Base-by-base conservation (phyloP, 2,888 invertebrate genomes). In the Polyommatus icarus region DNA sequence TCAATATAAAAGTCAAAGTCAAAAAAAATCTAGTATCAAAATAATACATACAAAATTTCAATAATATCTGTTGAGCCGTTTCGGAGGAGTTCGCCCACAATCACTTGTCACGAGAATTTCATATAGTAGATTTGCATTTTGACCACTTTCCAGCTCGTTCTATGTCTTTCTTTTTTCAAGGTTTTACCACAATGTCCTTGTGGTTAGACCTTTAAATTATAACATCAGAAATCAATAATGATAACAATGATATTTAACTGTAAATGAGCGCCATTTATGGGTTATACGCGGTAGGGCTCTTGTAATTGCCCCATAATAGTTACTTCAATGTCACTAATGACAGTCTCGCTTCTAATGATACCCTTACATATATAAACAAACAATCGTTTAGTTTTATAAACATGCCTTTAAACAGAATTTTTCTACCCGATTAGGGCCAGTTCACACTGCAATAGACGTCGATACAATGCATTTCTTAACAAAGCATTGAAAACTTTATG, bases 251-350 rank as follows among this genome's bases (percentile, higher is more conserved):
- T 59, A 59, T 59, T 59, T 20, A 59, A 59, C 20, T 10, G 10
- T 10, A 2, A 59, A 59, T 20, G 59, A 20, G 20, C 59, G 20
- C n/a, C 59, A 20, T 20, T 59, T 59, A 1, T n/a, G 20, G 20
- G 20, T n/a, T n/a, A n/a, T n/a, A 59, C 59, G 20, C 61, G 10
- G 24, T 61, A 20, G 12, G 61, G 61, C 4, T 4, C 3, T 5
- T 73, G 50, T 54, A 75, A 75, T 75, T 32, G 50, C 46, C 73
- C 73, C 40, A 73, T 73, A 77, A 77, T 73, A 72, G 77, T 77
- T 61, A 77, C 18, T 40, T 77, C 72, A 75, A 75, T 75, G 40
- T 46, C 77, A 73, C 24, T 77, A 77, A 77, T 77, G 61, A 61
- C 46, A 59, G 73, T 29, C 24, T 57, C n/a, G 46, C 57, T 1